Conservation (phyloP, 2,113 vertebrate genomes). For the Chelonoidis abingdonii region DNA sequence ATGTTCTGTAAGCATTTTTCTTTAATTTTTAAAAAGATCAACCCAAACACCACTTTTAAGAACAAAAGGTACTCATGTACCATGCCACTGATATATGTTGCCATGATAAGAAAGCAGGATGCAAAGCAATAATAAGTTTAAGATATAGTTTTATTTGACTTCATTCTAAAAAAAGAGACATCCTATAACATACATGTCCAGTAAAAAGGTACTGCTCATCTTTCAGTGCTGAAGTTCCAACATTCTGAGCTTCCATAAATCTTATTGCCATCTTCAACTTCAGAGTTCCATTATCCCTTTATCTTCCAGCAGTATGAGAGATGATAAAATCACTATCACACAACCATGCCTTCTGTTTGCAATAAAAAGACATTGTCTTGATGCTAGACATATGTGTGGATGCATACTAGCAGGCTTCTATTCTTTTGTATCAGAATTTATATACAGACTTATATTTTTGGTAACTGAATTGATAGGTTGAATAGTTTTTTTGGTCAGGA, state of each 20-base stretch:
- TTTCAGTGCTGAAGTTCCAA: neutral
- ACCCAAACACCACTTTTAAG: constrained; percentile 9
- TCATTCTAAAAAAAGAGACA: neutral
- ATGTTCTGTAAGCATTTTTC: neutral
- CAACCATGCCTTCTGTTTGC: neutral
- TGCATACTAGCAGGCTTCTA: neutral
- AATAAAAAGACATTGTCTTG: neutral
- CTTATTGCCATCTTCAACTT: neutral
- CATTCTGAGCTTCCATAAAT: neutral
- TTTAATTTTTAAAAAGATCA: constrained; percentile 31
- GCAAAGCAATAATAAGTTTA: constrained; percentile 1
- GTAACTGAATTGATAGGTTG: neutral
- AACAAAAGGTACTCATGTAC: constrained; percentile 60
- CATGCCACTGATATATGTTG: constrained; percentile 51
- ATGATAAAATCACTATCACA: neutral
- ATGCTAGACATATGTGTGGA: neutral
- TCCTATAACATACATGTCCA: neutral
- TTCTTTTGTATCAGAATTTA: neutral
- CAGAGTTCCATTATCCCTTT: neutral
- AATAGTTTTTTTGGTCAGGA: neutral
- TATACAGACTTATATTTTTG: neutral
- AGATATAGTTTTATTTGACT: neutral
- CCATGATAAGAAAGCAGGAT: constrained; percentile 22
- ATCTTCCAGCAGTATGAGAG: neutral
- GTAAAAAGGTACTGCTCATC: neutral